Percentiles rank a stretch among this genome's conserved stretches.
phyloP scores from a whole-genome alignment of 2,888 invertebrate genomes.

The Petrolisthes manimaculis region DNA sequence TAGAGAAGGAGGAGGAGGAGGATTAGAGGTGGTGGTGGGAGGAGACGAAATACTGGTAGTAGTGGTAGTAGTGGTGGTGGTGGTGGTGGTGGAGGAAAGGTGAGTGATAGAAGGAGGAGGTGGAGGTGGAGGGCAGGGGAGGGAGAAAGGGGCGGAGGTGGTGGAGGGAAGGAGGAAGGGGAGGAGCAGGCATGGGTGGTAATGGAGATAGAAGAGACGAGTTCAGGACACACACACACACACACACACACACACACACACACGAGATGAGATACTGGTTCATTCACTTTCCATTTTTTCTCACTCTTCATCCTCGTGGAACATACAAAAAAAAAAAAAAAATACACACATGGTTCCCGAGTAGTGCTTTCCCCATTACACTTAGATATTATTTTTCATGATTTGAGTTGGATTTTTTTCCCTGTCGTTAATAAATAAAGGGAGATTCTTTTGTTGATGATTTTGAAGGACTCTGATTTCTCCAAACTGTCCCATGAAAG shows the following conservation, averaged over 20 bases:
- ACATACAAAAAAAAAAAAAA: no score
- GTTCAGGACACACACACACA: conserved; percentile 4
- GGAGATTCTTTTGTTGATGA: no score
- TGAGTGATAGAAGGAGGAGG: not conserved
- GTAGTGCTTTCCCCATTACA: conserved; percentile 4
- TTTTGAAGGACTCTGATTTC: no score
- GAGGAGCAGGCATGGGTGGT: not conserved
- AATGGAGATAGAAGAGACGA: not conserved
- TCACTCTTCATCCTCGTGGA: not conserved
- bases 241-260: conserved; percentile 4
- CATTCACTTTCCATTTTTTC: conserved; percentile 2
- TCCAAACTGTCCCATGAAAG: no score
- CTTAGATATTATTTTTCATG: conserved; percentile 1
- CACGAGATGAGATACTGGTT: not conserved
- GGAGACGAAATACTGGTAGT: not conserved
- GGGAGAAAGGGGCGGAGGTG: not conserved
- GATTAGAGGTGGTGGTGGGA: no score
- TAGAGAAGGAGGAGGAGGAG: no score
- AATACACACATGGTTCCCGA: conserved; percentile 4
- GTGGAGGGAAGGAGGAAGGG: not conserved
- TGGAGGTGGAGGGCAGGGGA: not conserved
- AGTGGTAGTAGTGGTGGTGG: conserved; percentile 9
- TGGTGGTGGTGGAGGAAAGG: no score
- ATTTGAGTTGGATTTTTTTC: conserved; percentile 23
- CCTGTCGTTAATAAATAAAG: not conserved